Conservation (phyloP, 1,140 invertebrate genomes). For the Apis laboriosa region DNA sequence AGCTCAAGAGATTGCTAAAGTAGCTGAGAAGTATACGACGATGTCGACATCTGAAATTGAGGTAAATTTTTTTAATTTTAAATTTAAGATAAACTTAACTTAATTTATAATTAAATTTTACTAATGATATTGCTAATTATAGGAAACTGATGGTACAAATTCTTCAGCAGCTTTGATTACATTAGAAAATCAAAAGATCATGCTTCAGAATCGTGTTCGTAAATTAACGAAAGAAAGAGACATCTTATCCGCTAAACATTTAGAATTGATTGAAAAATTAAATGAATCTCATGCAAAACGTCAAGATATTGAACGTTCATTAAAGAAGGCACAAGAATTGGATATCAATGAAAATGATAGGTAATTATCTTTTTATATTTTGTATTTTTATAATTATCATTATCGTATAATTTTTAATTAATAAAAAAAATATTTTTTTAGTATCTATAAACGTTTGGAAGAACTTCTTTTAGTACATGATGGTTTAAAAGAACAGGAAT, state of each 20-base stretch:
- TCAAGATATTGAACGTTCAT: conserved; percentile 69
- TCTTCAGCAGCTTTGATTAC: conserved; percentile 64
- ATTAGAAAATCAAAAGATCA: conserved; percentile 82
- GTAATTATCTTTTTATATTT: conserved; percentile 69
- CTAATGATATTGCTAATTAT: not conserved
- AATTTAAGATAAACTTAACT: too few relatives aligned
- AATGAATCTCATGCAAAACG: conserved; percentile 64
- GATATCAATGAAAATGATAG: conserved; percentile 80
- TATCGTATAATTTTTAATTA: not conserved
- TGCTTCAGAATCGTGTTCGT: conserved; percentile 77
- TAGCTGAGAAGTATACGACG: conserved; percentile 82
- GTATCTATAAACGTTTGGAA: conserved; percentile 83
- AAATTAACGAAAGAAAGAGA: conserved; percentile 78
- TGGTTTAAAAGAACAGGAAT: conserved; percentile 87
- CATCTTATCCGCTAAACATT: conserved; percentile 70
- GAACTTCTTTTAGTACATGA: conserved; percentile 87
- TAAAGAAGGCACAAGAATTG: conserved; percentile 78
- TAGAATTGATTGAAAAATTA: conserved; percentile 62
- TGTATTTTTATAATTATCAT: not conserved
- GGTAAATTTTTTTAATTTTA: conserved; percentile 61
- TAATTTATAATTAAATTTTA: not conserved
- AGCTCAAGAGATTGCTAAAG: conserved; percentile 81
- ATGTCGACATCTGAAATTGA: conserved; percentile 58
- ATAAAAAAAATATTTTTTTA: conserved; percentile 1
- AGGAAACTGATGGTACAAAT: conserved; percentile 61